Evolutionary conservation across 2,797 vertebrate species (phyloP).

Genomic region (Mormyrops attenuatus): DNA sequence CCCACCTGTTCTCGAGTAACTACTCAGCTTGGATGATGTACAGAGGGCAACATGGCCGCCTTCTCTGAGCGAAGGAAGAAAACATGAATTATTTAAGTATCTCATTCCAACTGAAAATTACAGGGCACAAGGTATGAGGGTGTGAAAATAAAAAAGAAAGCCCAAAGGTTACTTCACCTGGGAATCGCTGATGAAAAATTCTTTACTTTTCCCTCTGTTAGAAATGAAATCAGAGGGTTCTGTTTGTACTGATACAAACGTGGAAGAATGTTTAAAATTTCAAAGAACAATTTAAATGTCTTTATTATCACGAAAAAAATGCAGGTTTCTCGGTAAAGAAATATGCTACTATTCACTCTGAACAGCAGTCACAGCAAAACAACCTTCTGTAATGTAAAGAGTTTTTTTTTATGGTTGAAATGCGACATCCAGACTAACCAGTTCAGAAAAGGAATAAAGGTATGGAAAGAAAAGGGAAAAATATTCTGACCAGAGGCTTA

Average conservation of each 20-base stretch:
- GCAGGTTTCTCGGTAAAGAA: background rate
- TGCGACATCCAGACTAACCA: background rate
- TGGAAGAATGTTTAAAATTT: background rate
- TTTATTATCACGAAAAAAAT: background rate
- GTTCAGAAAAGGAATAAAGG: background rate
- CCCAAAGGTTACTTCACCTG: background rate
- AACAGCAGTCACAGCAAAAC: background rate
- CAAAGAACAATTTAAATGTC: background rate
- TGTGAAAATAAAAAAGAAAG: background rate
- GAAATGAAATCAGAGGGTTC: background rate
- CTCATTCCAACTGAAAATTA: constrained; percentile 12
- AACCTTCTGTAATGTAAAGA: background rate
- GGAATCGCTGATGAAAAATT: background rate
- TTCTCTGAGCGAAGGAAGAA: background rate
- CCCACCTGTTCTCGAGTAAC: background rate
- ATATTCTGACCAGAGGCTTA: background rate
- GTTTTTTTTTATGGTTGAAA: background rate
- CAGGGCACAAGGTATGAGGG: background rate
- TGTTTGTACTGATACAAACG: background rate
- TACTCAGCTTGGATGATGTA: background rate
- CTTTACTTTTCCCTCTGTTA: background rate
- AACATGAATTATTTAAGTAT: constrained; percentile 11
- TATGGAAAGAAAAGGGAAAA: background rate
- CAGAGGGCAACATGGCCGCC: background rate
- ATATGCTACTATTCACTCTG: background rate